These are phyloP conservation scores for Nemotelus nigrinus DNA, from an alignment of 2,888 invertebrate species.

Conservation along the genomic window DNA sequence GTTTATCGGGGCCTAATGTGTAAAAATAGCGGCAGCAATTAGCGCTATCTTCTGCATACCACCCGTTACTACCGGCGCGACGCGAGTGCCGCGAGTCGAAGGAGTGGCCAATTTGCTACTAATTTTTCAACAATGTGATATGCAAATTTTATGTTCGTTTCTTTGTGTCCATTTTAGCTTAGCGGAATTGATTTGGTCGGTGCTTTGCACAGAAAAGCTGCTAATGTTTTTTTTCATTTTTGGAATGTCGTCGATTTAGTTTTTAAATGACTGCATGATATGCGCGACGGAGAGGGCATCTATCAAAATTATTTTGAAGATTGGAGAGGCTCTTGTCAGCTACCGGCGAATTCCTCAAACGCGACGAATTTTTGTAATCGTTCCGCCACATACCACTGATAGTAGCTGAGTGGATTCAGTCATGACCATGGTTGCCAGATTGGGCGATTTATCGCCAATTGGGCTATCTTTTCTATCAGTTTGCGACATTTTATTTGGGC, in stretches of 20 bases:
- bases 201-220: background rate
- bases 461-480: too few relatives aligned
- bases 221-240: background rate
- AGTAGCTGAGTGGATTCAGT: constrained; percentile 13
- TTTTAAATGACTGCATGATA: background rate
- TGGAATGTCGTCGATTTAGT: background rate
- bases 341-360: constrained; percentile 36
- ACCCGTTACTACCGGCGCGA: background rate
- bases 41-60: background rate
- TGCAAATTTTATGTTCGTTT: constrained; percentile 33
- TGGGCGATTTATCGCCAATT: too few relatives aligned
- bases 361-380: constrained; percentile 42
- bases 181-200: background rate
- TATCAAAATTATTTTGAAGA: background rate
- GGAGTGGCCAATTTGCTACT: constrained; percentile 34
- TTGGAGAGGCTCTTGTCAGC: background rate
- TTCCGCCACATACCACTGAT: constrained; percentile 37
- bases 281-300: background rate
- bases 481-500: too few relatives aligned
- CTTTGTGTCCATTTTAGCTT: constrained; percentile 13
- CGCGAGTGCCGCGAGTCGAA: background rate
- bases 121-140: constrained; percentile 32
- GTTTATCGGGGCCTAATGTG: constrained; percentile 21
- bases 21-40: constrained; percentile 28
- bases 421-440: background rate